These are phyloP conservation scores for Oceanites oceanicus DNA, from an alignment of 2,113 vertebrate species.

Conservation along the genomic window DNA sequence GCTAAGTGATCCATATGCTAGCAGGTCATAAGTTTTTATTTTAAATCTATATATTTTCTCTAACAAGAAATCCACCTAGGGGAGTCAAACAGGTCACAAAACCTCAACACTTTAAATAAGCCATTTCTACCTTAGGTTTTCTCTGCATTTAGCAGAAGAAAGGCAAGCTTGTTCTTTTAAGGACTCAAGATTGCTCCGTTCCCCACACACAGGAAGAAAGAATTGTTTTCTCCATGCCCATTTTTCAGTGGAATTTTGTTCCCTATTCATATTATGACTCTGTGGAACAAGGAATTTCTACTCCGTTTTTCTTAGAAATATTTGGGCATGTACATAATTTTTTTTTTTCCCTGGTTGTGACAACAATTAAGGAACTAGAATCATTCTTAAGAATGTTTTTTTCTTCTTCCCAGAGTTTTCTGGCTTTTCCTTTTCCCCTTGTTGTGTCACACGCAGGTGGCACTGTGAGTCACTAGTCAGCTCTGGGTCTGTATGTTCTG, in stretches of 20 bases:
- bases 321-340: not conserved
- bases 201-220: not conserved
- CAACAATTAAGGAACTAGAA: not conserved
- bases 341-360: not conserved
- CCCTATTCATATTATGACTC: not conserved
- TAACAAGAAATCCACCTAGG: not conserved
- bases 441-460: not conserved
- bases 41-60: not conserved
- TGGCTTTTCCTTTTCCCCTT: not conserved
- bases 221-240: not conserved
- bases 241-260: not conserved
- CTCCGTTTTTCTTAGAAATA: not conserved
- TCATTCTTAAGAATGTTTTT: not conserved
- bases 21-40: not conserved
- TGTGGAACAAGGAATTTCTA: not conserved
- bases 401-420: not conserved
- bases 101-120: not conserved
- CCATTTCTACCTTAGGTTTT: not conserved
- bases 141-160: not conserved
- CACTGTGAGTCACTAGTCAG: not conserved
- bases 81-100: not conserved
- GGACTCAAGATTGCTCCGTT: not conserved
- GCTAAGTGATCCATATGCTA: not conserved
- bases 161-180: not conserved
- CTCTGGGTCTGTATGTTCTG: not conserved